Evolutionary conservation across 2,113 vertebrate genomes (phyloP).

Genomic region (Edolisoma coerulescens): DNA sequence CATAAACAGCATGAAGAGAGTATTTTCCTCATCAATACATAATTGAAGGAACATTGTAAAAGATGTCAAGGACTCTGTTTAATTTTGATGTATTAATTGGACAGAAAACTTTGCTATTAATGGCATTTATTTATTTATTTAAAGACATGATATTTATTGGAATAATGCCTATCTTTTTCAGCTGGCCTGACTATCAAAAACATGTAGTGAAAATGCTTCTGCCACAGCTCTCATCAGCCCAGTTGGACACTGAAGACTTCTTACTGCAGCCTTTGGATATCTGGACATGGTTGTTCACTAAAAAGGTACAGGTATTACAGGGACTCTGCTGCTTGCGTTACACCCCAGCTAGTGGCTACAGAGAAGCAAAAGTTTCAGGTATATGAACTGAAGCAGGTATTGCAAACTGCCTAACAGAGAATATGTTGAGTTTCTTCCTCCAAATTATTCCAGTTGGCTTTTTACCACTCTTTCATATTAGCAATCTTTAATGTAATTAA

Average conservation of each 20-base stretch:
- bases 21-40: not conserved
- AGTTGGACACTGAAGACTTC: not conserved
- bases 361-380: not conserved
- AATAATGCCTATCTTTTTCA: not conserved
- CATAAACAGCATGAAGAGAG: not conserved
- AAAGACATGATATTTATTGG: not conserved
- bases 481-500: conserved; percentile 4
- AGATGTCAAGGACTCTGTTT: not conserved
- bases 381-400: not conserved
- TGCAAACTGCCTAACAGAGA: not conserved
- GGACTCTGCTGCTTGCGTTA: not conserved
- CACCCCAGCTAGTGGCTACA: not conserved
- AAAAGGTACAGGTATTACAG: not conserved
- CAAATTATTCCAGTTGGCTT: not conserved
- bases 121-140: not conserved
- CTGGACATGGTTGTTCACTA: not conserved
- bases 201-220: not conserved
- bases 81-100: not conserved
- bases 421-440: not conserved
- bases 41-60: not conserved
- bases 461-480: not conserved
- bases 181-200: not conserved
- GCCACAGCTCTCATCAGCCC: not conserved
- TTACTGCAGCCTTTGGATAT: not conserved
- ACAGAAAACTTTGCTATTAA: not conserved